phyloP scores from a whole-genome alignment of 1,140 invertebrate species.

The Drosophila quadrilineata region DNA sequence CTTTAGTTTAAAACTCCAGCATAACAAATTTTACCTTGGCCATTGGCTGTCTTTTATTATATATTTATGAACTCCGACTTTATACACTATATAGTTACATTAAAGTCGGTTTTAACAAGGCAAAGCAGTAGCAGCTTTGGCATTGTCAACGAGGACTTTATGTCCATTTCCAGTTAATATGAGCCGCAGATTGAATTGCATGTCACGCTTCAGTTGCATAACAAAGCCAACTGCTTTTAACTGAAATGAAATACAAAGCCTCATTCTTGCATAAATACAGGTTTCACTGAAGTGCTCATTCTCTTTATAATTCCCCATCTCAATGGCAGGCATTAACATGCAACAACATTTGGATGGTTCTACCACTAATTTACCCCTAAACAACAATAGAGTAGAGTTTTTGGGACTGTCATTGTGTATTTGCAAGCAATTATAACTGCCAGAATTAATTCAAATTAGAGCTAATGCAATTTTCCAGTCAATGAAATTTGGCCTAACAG shows the following conservation, averaged over 20 bases:
- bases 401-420: too few species aligned
- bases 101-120: too few species aligned
- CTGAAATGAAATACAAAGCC: too few species aligned
- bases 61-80: slow-evolving; percentile 12
- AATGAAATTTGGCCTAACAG: too few species aligned
- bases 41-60: too few species aligned
- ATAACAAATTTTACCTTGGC: not conserved
- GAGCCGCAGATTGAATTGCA: slow-evolving; percentile 90
- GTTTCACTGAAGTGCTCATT: slow-evolving; percentile 81
- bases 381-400: too few species aligned
- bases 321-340: slow-evolving; percentile 82
- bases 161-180: slow-evolving; percentile 90
- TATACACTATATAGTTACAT: not conserved
- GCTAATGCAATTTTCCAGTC: too few species aligned
- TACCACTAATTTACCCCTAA: too few species aligned
- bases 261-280: not conserved
- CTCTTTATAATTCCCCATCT: not conserved
- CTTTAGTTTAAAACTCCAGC: slow-evolving; percentile 6
- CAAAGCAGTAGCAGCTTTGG: not conserved
- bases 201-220: slow-evolving; percentile 90
- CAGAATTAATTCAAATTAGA: too few species aligned
- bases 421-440: too few species aligned
- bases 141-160: slow-evolving; percentile 47
- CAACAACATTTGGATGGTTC: too few species aligned
- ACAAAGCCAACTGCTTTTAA: slow-evolving; percentile 23